These are phyloP conservation scores for Epizoanthus stellaris DNA, from an alignment of 92 coral and sea anemone genomes.

Conservation along the genomic window DNA sequence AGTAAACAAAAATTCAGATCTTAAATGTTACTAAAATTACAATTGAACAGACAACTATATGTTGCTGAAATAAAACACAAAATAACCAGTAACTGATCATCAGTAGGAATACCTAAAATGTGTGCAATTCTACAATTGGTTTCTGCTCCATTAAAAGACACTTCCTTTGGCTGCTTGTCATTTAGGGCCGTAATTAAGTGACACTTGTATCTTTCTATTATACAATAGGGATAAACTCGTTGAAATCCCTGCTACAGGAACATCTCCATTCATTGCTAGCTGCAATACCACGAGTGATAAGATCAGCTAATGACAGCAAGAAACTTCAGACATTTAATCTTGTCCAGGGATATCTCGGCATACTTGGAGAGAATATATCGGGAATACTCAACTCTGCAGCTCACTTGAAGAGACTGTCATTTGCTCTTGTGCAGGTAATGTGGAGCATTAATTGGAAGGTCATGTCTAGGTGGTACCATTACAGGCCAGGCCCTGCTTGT, in stretches of 20 bases:
- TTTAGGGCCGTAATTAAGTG: too few relatives aligned
- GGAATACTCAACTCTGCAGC: conserved; percentile 74
- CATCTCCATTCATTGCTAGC: conserved; percentile 81
- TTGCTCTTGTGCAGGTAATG: conserved; percentile 88
- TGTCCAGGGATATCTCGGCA: conserved; percentile 77
- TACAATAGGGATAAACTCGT: conserved; percentile 62
- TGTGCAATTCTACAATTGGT: too few relatives aligned
- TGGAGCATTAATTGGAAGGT: background rate
- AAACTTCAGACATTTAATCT: conserved; percentile 74
- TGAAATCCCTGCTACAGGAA: conserved; percentile 76
- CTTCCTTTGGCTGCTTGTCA: too few relatives aligned
- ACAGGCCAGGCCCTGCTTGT: too few relatives aligned
- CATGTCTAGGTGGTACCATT: too few relatives aligned
- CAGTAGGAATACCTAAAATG: too few relatives aligned
- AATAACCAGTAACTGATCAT: too few relatives aligned
- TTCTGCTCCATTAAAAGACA: too few relatives aligned
- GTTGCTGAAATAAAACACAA: too few relatives aligned
- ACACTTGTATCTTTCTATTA: too few relatives aligned
- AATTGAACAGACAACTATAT: too few relatives aligned
- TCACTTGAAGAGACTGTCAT: conserved; percentile 85
- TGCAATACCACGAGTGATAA: conserved; percentile 80
- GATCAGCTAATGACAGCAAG: conserved; percentile 77
- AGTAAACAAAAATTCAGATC: background rate
- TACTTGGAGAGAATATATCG: conserved; percentile 71
- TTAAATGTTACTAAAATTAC: too few relatives aligned